Base-by-base conservation (phyloP, 1,140 invertebrate species). In the Pantala flavescens region DNA sequence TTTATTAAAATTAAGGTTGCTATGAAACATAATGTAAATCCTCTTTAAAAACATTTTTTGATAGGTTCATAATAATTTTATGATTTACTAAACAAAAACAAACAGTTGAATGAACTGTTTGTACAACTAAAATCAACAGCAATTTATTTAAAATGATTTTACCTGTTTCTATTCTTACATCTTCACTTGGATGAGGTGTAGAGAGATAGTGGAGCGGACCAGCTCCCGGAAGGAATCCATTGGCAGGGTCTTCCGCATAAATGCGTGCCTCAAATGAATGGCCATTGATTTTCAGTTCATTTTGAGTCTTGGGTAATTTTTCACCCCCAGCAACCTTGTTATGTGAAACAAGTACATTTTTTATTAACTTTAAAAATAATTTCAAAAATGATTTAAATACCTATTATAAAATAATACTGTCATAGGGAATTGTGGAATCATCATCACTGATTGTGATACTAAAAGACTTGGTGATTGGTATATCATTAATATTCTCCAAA, bases 191-290 rank as follows among this genome's bases (percentile, higher is more conserved):
- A 10, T 77, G 42, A 10, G 93, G 93, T 24, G 88, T 85, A 9
- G 82, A 85, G 36, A 98, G 84, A 79, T 94, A 88, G 21, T 86
- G 82, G 12, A 98, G 81, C 0, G 88, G 88, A 28, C 93, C 93
- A 9, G 93, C 91, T 16, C 91, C 89, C 0, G 98, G 98, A 82
- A 99, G 86, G 84, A 99, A 99, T 71, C 90, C 90, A 71, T 90
- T 90, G 19, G 88, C 84, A 14, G 90, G 90, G 82, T 92, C 89
- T 84, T 99, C 97, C 0, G 97, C 97, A 85, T 99, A 99, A 76
- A 99, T 95, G 78, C 97, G 86, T 23, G 96, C 95, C 84, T 97
- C 95, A 78, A 98, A 93, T 0, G 95, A 90, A 82, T 97, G 95
- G 0, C 93, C 93, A 10, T 83, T 87, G 0, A 95, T 83, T 21